A percentile compares a stretch with the other conserved stretches of the same genome.
phyloP scores from a whole-genome alignment of 2,797 vertebrate species.

The Gymnoscopelus braueri region DNA sequence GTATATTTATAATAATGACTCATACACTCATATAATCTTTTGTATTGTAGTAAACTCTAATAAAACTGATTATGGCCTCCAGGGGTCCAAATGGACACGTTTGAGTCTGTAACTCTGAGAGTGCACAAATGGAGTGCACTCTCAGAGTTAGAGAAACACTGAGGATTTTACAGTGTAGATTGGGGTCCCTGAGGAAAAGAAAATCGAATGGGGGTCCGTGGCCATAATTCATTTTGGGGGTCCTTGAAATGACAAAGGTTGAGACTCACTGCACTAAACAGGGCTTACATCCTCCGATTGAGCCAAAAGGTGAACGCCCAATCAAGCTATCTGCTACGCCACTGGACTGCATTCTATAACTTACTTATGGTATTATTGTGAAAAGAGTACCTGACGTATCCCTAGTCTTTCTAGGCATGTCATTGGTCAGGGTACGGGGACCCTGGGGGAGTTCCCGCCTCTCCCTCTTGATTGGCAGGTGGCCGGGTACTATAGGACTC shows the following conservation, averaged over 20 bases:
- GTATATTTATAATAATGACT: too few relatives aligned
- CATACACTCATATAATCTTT: too few relatives aligned
- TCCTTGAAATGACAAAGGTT: background rate
- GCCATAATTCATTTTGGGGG: too few relatives aligned
- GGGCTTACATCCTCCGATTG: background rate
- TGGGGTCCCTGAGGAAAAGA: background rate
- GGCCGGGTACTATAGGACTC: constrained; percentile 57
- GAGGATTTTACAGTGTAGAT: background rate
- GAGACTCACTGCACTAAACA: background rate
- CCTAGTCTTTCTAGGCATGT: constrained; percentile 47
- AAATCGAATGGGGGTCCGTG: too few relatives aligned
- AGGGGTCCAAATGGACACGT: too few relatives aligned
- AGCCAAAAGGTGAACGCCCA: background rate
- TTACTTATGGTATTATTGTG: background rate
- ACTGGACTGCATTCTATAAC: too few relatives aligned
- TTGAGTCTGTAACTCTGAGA: too few relatives aligned
- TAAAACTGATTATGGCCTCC: too few relatives aligned
- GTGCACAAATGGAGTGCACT: too few relatives aligned
- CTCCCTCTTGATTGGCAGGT: constrained; percentile 49
- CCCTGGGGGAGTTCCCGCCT: constrained; percentile 47
- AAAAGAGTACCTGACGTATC: constrained; percentile 57
- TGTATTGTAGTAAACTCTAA: too few relatives aligned
- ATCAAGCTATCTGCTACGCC: background rate
- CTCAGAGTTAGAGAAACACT: too few relatives aligned
- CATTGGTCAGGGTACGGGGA: constrained; percentile 34